Evolutionary conservation across 2,888 invertebrate species (phyloP).

Genomic region (Plagodis pulveraria): DNA sequence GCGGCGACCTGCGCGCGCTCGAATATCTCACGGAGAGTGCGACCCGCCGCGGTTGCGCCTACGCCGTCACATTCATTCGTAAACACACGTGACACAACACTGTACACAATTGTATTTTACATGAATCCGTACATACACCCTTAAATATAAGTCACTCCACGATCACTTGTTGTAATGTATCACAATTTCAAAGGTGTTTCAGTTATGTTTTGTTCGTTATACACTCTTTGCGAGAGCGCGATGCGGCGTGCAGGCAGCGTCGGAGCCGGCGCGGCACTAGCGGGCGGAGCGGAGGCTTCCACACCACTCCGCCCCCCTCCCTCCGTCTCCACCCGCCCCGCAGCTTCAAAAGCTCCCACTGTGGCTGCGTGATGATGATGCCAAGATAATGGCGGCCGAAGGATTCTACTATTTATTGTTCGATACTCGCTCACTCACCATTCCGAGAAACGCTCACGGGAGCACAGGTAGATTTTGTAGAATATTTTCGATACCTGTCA

Average conservation of each 20-base stretch:
- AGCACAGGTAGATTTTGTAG: slow-evolving; percentile 45
- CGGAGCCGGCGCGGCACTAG: slow-evolving; percentile 77
- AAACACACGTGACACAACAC: slow-evolving; percentile 82
- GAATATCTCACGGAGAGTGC: slow-evolving; percentile 83
- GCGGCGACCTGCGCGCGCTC: slow-evolving; percentile 81
- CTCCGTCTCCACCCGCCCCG: slow-evolving; percentile 54
- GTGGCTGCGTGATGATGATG: slow-evolving; percentile 78
- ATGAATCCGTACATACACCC: slow-evolving; percentile 40
- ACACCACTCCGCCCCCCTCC: slow-evolving; percentile 68
- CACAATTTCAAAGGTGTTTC: slow-evolving; percentile 64
- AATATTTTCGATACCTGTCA: slow-evolving; percentile 19
- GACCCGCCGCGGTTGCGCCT: slow-evolving; percentile 78
- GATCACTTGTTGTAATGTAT: slow-evolving; percentile 36
- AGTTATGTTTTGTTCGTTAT: slow-evolving; percentile 69
- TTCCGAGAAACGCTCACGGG: slow-evolving; percentile 60
- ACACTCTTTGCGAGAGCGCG: slow-evolving; percentile 48
- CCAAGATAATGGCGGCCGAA: slow-evolving; percentile 80
- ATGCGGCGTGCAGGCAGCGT: slow-evolving; percentile 69
- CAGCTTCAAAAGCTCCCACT: slow-evolving; percentile 78
- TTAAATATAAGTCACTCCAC: slow-evolving; percentile 36
- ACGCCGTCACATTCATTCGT: slow-evolving; percentile 81
- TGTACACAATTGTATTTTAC: slow-evolving; percentile 48
- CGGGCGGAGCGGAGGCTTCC: slow-evolving; percentile 70
- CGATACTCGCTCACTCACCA: slow-evolving; percentile 67
- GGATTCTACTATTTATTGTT: slow-evolving; percentile 82